phyloP scores from a whole-genome alignment of 2,888 invertebrate genomes.

The Busseola fusca region DNA sequence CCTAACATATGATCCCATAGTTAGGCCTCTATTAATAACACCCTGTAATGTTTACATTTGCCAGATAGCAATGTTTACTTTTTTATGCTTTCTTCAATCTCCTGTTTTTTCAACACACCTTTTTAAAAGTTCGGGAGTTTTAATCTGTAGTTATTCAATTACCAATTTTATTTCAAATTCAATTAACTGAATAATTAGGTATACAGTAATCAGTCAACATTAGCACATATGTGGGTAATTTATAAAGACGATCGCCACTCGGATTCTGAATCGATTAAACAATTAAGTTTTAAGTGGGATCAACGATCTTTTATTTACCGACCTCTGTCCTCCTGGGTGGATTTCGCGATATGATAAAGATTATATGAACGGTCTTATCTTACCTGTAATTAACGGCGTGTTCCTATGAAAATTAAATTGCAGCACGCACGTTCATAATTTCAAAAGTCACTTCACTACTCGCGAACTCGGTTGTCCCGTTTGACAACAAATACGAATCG shows the following conservation, averaged over 20 bases:
- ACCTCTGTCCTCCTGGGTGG: slow-evolving; percentile 69
- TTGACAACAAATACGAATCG: slow-evolving; percentile 54
- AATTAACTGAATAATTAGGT: slow-evolving; percentile 18
- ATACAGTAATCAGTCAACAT: slow-evolving; percentile 40
- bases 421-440: slow-evolving; percentile 71
- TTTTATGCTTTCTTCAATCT: slow-evolving; percentile 74
- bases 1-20: slow-evolving; percentile 73
- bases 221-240: slow-evolving; percentile 53
- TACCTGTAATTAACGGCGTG: slow-evolving; percentile 59
- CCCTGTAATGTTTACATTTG: slow-evolving; percentile 76
- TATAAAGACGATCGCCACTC: slow-evolving; percentile 67
- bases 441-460: slow-evolving; percentile 68
- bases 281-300: slow-evolving; percentile 84
- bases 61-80: slow-evolving; percentile 84
- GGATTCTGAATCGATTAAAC: slow-evolving; percentile 75
- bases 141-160: slow-evolving; percentile 7
- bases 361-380: slow-evolving; percentile 45
- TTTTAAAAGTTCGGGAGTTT: slow-evolving; percentile 26
- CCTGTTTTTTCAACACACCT: slow-evolving; percentile 47
- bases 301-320: slow-evolving; percentile 80
- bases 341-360: slow-evolving; percentile 73
- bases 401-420: slow-evolving; percentile 59
- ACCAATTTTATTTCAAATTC: slow-evolving; percentile 7
- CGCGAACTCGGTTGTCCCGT: slow-evolving; percentile 67
- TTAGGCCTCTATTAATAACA: slow-evolving; percentile 81